phyloP scores from a whole-genome alignment of 23 tunicate species.

The Ascidia mentula region DNA sequence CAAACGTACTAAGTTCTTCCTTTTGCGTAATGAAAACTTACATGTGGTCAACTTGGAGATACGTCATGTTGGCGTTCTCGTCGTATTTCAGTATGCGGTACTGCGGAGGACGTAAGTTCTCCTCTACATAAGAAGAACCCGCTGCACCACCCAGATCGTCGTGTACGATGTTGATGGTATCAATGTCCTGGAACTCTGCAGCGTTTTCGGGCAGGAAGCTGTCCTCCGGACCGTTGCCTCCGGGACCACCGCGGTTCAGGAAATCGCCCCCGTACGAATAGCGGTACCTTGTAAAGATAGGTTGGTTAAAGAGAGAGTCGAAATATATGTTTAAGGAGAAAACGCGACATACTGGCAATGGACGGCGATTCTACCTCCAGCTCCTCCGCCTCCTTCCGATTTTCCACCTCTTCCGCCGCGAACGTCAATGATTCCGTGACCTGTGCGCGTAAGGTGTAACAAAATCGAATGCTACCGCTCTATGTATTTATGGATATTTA shows the following conservation, averaged over 20 bases:
- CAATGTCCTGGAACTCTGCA: conserved; percentile 1
- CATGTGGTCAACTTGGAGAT: conserved; percentile 30
- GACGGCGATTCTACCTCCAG: conserved; percentile 31
- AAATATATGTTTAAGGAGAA: no score
- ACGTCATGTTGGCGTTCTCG: conserved; percentile 1
- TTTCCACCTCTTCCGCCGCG: conserved; percentile 20
- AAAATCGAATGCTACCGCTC: background rate
- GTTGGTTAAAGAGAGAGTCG: background rate
- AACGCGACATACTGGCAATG: conserved; percentile 24
- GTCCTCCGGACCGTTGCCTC: conserved; percentile 1
- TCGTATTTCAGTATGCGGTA: conserved; percentile 24
- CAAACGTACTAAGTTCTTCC: no score
- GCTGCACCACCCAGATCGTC: conserved; percentile 34
- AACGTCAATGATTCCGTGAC: conserved; percentile 30
- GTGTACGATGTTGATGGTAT: conserved; percentile 1
- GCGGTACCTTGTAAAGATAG: conserved; percentile 6
- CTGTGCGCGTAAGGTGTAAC: background rate
- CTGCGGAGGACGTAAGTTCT: conserved; percentile 33
- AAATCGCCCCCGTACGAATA: conserved; percentile 19
- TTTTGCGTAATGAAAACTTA: no score
- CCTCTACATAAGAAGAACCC: conserved; percentile 24
- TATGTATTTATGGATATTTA: background rate
- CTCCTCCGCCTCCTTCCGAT: conserved; percentile 28
- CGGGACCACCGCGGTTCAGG: conserved; percentile 26
- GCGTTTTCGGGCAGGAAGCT: background rate